These are phyloP conservation scores for Xiphophorus couchianus DNA, from an alignment of 2,113 vertebrate genomes.

Conservation along the genomic window DNA sequence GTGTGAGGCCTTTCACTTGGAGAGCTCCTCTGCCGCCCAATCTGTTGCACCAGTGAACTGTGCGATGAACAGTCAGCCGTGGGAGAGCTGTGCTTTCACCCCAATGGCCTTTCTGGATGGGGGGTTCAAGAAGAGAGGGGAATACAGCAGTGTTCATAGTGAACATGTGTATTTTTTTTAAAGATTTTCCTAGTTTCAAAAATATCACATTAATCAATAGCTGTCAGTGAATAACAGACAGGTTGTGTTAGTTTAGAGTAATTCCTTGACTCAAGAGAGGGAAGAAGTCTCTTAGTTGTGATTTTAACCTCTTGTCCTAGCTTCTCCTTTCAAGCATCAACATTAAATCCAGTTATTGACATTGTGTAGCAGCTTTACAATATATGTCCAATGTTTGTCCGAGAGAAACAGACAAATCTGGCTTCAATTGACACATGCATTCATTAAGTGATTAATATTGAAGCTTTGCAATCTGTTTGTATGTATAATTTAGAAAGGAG, in stretches of 20 bases:
- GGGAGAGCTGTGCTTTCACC: conserved; percentile 44
- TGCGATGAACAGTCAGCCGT: conserved; percentile 54
- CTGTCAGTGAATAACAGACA: neutral
- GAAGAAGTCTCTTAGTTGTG: neutral
- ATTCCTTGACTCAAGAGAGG: no score
- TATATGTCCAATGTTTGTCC: conserved; percentile 19
- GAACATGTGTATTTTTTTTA: neutral
- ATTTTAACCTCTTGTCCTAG: neutral
- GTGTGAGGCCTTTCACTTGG: conserved; percentile 35
- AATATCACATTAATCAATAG: neutral
- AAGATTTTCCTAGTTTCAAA: neutral
- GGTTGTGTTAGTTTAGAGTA: neutral
- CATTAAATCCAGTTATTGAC: conserved; percentile 10
- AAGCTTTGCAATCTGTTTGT: neutral
- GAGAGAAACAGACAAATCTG: conserved; percentile 1
- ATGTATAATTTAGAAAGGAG: conserved; percentile 15
- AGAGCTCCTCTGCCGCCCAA: conserved; percentile 48
- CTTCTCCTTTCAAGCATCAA: conserved; percentile 16
- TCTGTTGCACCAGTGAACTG: conserved; percentile 66
- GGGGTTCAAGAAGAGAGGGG: neutral
- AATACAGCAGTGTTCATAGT: conserved; percentile 8
- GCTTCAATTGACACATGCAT: neutral
- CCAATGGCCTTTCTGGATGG: conserved; percentile 15
- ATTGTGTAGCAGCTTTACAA: conserved; percentile 12
- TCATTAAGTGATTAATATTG: neutral